A percentile compares a stretch with the other conserved stretches of the same genome.
phyloP scores from a whole-genome alignment of 2,888 invertebrate species.

The Polyploca ridens region DNA sequence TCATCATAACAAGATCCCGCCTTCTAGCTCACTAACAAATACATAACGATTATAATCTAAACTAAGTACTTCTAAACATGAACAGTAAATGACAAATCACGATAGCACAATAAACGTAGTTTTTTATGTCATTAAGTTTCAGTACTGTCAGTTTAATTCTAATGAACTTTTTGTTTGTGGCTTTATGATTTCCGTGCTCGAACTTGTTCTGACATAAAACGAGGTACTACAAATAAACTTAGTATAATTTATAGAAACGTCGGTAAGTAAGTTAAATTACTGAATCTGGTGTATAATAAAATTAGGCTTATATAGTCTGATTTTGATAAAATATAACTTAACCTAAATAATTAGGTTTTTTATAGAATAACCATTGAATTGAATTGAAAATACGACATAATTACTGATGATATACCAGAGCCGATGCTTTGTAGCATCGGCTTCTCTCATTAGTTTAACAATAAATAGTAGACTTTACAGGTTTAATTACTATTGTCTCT shows the following conservation, averaged over 20 bases:
- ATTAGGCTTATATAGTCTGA: not conserved
- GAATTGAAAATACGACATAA: not conserved
- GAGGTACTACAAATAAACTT: not conserved
- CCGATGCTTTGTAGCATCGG: no score
- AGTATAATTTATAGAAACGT: not conserved
- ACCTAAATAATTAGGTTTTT: not conserved
- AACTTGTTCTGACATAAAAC: conserved; percentile 21
- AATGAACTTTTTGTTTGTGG: conserved; percentile 30
- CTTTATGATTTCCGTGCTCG: conserved; percentile 33
- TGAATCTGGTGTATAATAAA: not conserved
- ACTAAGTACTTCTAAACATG: not conserved
- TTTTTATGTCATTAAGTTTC: conserved; percentile 15
- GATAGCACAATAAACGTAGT: conserved; percentile 2
- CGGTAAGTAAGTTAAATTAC: not conserved
- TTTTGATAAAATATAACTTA: not conserved
- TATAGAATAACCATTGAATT: not conserved
- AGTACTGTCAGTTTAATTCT: conserved; percentile 18
- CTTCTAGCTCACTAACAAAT: not conserved
- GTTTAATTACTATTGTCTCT: not conserved
- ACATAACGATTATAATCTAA: not conserved
- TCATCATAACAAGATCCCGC: no score
- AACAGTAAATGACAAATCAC: not conserved
- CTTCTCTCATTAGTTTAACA: not conserved
- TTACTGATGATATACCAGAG: not conserved
- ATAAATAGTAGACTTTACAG: not conserved